Base-by-base conservation (phyloP, 2,888 invertebrate genomes). In the Carabus problematicus region DNA sequence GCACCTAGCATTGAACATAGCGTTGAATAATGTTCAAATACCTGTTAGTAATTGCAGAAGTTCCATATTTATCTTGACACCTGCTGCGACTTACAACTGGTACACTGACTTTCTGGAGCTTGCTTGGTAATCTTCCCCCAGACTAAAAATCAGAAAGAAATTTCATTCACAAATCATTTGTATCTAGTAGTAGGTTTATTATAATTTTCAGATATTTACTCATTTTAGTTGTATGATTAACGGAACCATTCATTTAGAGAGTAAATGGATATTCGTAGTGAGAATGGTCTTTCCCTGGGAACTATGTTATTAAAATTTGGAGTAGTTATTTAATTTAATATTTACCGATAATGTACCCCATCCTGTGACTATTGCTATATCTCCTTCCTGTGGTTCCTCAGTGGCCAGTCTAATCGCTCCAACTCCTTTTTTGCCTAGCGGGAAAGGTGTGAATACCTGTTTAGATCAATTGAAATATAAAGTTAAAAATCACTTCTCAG, bases 321-420 rank as follows among this genome's bases (percentile, higher is more conserved):
- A 29, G 29, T 29, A 29, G 29, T 29, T 29, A n/a, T n/a, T n/a
- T n/a, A 29, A 29, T 47, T 14, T 7, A 63, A 29, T 3, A 64
- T 59, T 70, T 66, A 70, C 70, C 19, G 68, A 59, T 4, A 69
- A 64, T 9, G 70, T 71, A 59, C 72, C 72, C 71, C 72, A 72
- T 56, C 72, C 72, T 8, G 72, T 70, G 4, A 72, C 72, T 3
- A 58, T 68, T 14, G 16, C 47, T 11, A 47, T 11, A 8, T 60
- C 70, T 11, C 43, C 64, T 52, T 8, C n/a, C 3, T 41, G n/a
- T 18, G 71, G 14, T 19, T 73, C 66, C 19, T 55, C 39, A 42
- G 63, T 12, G 45, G 69, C 63, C 75, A 76, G 56, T 74, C 3
- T 29, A 29, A 29, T 29, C 6, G 29, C 29, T 29, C 6, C 29